These are phyloP conservation scores for Actenoides hombroni DNA, from an alignment of 2,113 vertebrate species.

Conservation along the genomic window DNA sequence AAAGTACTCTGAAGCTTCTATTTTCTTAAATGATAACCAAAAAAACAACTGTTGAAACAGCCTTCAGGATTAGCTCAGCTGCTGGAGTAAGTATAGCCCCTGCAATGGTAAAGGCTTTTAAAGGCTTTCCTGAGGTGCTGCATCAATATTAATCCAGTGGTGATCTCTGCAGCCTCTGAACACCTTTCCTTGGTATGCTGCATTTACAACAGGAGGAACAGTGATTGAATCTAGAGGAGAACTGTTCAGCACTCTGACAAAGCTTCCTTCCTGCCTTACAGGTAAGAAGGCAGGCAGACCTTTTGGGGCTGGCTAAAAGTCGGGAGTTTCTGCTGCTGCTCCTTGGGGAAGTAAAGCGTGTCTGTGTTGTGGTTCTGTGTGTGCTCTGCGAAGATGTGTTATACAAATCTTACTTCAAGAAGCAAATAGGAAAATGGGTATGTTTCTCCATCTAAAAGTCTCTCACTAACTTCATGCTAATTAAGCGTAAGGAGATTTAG, in stretches of 20 bases:
- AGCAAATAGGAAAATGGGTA: neutral
- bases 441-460: neutral
- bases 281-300: neutral
- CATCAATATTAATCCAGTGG: neutral
- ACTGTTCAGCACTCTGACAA: rapidly evolving
- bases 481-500: neutral
- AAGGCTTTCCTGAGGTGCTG: neutral
- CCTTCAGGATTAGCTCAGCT: neutral
- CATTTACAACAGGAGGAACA: neutral
- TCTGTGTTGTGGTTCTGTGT: neutral
- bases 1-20: neutral
- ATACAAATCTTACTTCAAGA: neutral
- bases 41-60: neutral
- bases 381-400: neutral
- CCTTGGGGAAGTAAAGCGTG: neutral
- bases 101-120: neutral
- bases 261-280: neutral
- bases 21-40: neutral
- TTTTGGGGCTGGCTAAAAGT: neutral
- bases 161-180: neutral
- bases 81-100: neutral
- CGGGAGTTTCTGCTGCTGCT: neutral
- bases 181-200: neutral
- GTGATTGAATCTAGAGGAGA: neutral
- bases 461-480: neutral